Evolutionary conservation across 2,113 vertebrate genomes (phyloP).

Genomic region (Nicator chloris): DNA sequence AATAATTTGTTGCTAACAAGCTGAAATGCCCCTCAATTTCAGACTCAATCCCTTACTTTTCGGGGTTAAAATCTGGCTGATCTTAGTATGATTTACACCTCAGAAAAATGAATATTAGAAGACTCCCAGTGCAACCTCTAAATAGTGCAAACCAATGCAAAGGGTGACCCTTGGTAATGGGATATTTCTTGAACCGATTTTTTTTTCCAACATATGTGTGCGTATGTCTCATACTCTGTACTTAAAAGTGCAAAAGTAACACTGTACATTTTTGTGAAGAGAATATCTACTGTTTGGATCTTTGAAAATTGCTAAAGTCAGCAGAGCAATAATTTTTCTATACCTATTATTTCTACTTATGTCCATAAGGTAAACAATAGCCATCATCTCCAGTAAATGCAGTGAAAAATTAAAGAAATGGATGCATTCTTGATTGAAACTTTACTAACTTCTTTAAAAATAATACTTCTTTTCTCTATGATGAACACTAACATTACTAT

Average conservation of each 20-base stretch:
- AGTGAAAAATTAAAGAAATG: background rate
- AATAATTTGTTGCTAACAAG: background rate
- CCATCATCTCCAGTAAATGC: background rate
- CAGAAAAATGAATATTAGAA: background rate
- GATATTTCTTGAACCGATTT: background rate
- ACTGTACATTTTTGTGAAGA: background rate
- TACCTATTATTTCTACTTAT: background rate
- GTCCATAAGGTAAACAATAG: background rate
- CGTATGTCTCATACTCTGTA: background rate
- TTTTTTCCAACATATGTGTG: background rate
- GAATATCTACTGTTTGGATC: background rate
- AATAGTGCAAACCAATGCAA: background rate
- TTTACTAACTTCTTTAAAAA: background rate
- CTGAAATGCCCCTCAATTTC: background rate
- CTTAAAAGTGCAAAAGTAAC: background rate
- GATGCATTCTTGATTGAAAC: background rate
- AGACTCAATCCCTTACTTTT: background rate
- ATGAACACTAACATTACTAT: background rate
- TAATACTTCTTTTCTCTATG: background rate
- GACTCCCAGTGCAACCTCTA: background rate
- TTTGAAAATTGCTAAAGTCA: background rate
- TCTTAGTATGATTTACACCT: background rate
- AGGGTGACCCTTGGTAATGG: background rate
- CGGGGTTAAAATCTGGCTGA: background rate
- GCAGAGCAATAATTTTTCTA: background rate